These are phyloP conservation scores for Drosophila fuyamai DNA, from an alignment of 1,140 invertebrate genomes.

Conservation along the genomic window DNA sequence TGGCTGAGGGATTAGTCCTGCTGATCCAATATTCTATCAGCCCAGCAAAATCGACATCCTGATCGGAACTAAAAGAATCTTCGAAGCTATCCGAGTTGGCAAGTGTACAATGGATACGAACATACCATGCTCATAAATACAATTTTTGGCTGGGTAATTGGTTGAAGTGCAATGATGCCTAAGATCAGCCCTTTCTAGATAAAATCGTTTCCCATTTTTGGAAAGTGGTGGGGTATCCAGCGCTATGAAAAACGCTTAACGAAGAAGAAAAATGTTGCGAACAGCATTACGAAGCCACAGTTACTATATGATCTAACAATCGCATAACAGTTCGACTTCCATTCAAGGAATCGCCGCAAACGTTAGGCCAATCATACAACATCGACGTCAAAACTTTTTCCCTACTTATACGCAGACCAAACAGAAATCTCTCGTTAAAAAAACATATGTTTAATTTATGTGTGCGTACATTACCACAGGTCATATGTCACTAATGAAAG, in stretches of 20 bases:
- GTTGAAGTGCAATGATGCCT: no score
- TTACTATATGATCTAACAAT: background rate
- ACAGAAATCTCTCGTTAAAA: background rate
- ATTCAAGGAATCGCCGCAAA: background rate
- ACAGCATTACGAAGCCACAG: no score
- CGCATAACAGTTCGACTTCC: background rate
- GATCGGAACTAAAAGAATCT: no score
- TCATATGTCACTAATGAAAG: background rate
- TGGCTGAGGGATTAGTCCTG: background rate
- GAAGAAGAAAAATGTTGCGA: no score
- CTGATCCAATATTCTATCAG: no score
- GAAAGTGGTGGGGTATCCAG: no score
- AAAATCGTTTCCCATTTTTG: no score
- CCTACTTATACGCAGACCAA: no score
- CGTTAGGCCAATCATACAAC: background rate
- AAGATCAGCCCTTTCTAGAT: background rate
- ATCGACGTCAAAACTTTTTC: background rate
- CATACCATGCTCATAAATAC: background rate
- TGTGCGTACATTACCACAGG: background rate
- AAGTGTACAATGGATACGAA: background rate
- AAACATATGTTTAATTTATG: background rate
- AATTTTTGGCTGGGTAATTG: background rate
- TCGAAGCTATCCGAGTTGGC: background rate
- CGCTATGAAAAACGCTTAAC: no score
- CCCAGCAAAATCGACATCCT: no score